Evolutionary conservation across 1,140 invertebrate genomes (phyloP), one percentile per base, ranked within the genome.

Genomic region (Diploscapter pachys): DNA sequence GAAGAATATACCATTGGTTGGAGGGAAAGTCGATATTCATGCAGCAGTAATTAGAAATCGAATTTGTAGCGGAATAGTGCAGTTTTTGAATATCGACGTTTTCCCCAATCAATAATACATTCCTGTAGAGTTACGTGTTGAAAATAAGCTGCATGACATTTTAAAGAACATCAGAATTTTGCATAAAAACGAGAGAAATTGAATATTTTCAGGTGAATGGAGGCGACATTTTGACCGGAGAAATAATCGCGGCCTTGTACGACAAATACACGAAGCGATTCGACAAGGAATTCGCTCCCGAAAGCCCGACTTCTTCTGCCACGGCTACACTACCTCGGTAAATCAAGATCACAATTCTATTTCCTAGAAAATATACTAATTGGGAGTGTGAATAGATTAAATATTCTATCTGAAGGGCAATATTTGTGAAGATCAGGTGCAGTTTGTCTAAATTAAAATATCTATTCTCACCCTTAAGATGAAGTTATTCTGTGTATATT

Each of bases 191-290:
- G 31, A 59, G 57, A 11, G 31, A 31, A 11, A 11, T 59, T 31
- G 11, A 75, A 64, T 49, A 9, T 67, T 81, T 81, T 72, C 73
- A 83, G 82, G 84, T 82, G 48, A 83, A 83, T 67, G 82, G 82
- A 1, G 82, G 82, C 3, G 82, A 83, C 71, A 57, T 83, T 8
- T 66, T 83, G 11, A 74, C 74, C 48, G 82, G 82, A n/a, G 83
- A 83, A 72, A 82, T 83, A 11, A 76, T 80, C 52, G 70, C 68
- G 0, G 72, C 71, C 13, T 13, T 83, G 13, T 83, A 78, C 75
- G 63, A 53, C 31, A 61, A 63, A 48, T 83, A 81, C 50, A 63
- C 8, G 13, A n/a, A 62, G 9, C 11, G 54, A 13, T 66, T 72
- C 31, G 72, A 72, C 8, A 72, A 31, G 31, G 31, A 31, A 31